These are phyloP conservation scores for Uloborus diversus DNA, from an alignment of 1,140 invertebrate genomes.

Conservation along the genomic window DNA sequence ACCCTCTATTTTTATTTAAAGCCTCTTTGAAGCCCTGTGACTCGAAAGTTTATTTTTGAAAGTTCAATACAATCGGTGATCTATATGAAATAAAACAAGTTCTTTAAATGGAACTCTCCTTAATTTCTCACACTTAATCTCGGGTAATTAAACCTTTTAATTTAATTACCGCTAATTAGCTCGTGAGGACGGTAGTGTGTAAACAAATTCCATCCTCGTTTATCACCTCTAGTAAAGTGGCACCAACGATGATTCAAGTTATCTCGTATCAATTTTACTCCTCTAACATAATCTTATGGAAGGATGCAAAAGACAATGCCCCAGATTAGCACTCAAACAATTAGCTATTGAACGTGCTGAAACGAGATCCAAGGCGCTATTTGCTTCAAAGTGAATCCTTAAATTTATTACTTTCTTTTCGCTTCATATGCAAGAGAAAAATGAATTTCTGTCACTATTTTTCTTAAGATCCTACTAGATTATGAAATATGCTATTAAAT, in stretches of 20 bases:
- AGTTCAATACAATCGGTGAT: too few species aligned
- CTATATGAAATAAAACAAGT: too few species aligned
- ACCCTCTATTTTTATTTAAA: too few species aligned
- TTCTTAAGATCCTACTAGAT: too few species aligned
- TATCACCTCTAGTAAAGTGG: background rate
- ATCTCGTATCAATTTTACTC: slow-evolving; percentile 8
- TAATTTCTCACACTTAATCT: slow-evolving; percentile 33
- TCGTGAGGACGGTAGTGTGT: slow-evolving; percentile 15
- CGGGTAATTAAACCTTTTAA: slow-evolving; percentile 42
- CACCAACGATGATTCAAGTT: slow-evolving; percentile 8
- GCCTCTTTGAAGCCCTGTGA: too few species aligned
- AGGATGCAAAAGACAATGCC: slow-evolving; percentile 20
- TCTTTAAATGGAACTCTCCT: too few species aligned
- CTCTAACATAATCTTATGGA: background rate
- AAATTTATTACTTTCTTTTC: background rate
- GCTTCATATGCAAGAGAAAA: background rate
- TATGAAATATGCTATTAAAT: too few species aligned
- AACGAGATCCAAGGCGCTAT: background rate
- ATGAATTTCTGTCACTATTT: too few species aligned
- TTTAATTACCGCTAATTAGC: slow-evolving; percentile 42
- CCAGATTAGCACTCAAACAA: slow-evolving; percentile 1
- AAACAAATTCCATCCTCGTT: slow-evolving; percentile 36
- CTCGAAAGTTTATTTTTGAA: too few species aligned
- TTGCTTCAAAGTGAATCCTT: slow-evolving; percentile 15
- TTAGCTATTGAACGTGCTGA: background rate